phyloP scores from a whole-genome alignment of 2,797 vertebrate genomes.

The Microchirus variegatus region DNA sequence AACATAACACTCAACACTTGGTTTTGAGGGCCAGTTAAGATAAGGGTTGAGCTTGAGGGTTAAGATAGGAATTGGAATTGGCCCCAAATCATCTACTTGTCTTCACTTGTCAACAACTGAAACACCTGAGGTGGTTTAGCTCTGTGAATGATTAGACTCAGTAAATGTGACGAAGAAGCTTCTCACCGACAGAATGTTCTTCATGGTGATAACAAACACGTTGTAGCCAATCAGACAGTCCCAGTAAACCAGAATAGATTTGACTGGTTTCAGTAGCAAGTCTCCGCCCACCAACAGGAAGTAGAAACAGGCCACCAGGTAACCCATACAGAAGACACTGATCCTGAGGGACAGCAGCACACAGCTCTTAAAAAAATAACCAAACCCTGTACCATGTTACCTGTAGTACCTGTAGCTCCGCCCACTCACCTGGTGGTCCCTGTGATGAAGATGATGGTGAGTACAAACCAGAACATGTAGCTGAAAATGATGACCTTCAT shows the following conservation, averaged over 20 bases:
- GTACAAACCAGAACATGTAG: constrained; percentile 98
- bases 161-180: not conserved
- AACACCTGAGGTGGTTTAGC: too few relatives aligned
- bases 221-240: constrained; percentile 97
- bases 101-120: too few relatives aligned
- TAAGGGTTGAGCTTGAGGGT: too few relatives aligned
- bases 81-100: too few relatives aligned
- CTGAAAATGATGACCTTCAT: constrained; percentile 95
- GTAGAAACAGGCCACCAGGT: constrained; percentile 95
- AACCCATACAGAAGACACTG: constrained; percentile 97
- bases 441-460: constrained; percentile 96
- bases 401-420: not conserved
- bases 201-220: constrained; percentile 95
- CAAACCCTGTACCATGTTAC: too few relatives aligned
- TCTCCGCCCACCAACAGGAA: constrained; percentile 94
- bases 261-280: constrained; percentile 90
- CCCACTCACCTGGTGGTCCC: constrained; percentile 83
- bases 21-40: too few relatives aligned
- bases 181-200: constrained; percentile 93
- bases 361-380: not conserved
- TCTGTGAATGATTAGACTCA: not conserved
- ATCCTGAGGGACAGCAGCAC: constrained; percentile 68
- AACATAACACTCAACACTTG: too few relatives aligned
- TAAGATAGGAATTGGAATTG: too few relatives aligned
- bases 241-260: constrained; percentile 91